phyloP scores from a whole-genome alignment of 2,888 invertebrate genomes.

The Frankliniella intonsa region DNA sequence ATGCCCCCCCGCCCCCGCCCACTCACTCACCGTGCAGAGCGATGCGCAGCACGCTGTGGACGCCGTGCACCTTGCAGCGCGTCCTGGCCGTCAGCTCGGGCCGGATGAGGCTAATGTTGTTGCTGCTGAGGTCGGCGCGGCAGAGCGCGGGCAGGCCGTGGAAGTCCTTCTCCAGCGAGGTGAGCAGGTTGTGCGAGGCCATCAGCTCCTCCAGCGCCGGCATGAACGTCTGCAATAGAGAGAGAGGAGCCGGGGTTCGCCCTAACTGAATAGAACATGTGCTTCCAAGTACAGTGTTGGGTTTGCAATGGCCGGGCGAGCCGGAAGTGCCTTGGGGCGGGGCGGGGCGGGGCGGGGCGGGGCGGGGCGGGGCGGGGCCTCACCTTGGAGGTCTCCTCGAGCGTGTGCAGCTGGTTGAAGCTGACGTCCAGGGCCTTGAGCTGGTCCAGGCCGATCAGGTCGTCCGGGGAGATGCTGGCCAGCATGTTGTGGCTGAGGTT shows the following conservation, averaged over 20 bases:
- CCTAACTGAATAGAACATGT: too few species aligned
- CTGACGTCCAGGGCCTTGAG: slow-evolving; percentile 72
- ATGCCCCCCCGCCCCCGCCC: too few species aligned
- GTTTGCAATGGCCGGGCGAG: too few species aligned
- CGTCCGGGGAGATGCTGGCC: slow-evolving; percentile 68
- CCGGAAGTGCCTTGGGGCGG: too few species aligned
- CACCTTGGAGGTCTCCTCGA: slow-evolving; percentile 81
- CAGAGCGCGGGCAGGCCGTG: slow-evolving; percentile 77
- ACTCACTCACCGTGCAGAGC: slow-evolving; percentile 67
- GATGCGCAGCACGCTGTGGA: slow-evolving; percentile 70
- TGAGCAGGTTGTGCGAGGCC: slow-evolving; percentile 72
- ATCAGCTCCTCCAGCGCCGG: slow-evolving; percentile 70
- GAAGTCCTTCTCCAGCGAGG: slow-evolving; percentile 71
- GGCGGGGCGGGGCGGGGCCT: too few species aligned
- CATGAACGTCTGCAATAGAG: slow-evolving; percentile 65
- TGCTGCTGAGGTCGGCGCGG: slow-evolving; percentile 72
- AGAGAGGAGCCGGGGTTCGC: background rate
- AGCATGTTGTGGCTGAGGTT: slow-evolving; percentile 72
- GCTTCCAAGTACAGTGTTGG: too few species aligned
- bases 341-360: too few species aligned
- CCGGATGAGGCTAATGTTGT: slow-evolving; percentile 67
- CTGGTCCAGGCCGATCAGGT: slow-evolving; percentile 71
- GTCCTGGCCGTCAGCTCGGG: slow-evolving; percentile 74
- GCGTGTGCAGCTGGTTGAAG: slow-evolving; percentile 66
- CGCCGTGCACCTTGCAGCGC: slow-evolving; percentile 72